phyloP scores from a whole-genome alignment of 2,797 vertebrate species.

The Acipenser oxyrinchus region DNA sequence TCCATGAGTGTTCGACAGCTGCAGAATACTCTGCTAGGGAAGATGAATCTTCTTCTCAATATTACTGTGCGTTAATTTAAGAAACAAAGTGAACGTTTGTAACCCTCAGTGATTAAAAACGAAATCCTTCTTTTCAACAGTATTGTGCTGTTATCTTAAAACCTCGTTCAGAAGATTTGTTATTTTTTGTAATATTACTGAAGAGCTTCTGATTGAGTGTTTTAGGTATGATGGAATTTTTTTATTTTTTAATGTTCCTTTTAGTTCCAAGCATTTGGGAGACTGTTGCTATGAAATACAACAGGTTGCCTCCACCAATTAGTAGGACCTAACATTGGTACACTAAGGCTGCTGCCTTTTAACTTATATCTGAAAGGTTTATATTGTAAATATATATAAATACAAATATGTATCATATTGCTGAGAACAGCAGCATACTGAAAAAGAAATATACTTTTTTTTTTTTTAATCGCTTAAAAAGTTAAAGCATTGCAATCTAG shows the following conservation, averaged over 20 bases:
- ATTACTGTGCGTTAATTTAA: too few species aligned
- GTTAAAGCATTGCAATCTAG: constrained; percentile 62
- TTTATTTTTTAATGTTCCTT: too few species aligned
- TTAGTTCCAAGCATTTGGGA: too few species aligned
- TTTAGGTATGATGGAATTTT: too few species aligned
- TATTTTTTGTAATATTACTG: constrained; percentile 25
- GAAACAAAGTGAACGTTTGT: too few species aligned
- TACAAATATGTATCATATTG: constrained; percentile 70
- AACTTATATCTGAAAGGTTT: constrained; percentile 69
- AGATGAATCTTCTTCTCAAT: too few species aligned
- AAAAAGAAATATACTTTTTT: constrained; percentile 44
- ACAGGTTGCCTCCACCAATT: not conserved
- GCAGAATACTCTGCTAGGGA: too few species aligned
- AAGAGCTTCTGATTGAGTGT: too few species aligned
- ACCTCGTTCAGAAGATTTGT: constrained; percentile 18
- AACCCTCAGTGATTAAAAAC: too few species aligned
- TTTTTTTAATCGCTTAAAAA: constrained; percentile 31
- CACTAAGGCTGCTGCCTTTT: constrained; percentile 37
- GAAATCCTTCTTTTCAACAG: constrained; percentile 27
- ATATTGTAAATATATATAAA: constrained; percentile 83
- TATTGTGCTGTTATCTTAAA: constrained; percentile 23
- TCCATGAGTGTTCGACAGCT: too few species aligned
- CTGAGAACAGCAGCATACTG: constrained; percentile 53
- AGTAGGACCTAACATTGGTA: constrained; percentile 31
- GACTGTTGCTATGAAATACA: not conserved